These are phyloP conservation scores for Cantharis flavilabris DNA, from an alignment of 2,888 invertebrate species.

Conservation along the genomic window DNA sequence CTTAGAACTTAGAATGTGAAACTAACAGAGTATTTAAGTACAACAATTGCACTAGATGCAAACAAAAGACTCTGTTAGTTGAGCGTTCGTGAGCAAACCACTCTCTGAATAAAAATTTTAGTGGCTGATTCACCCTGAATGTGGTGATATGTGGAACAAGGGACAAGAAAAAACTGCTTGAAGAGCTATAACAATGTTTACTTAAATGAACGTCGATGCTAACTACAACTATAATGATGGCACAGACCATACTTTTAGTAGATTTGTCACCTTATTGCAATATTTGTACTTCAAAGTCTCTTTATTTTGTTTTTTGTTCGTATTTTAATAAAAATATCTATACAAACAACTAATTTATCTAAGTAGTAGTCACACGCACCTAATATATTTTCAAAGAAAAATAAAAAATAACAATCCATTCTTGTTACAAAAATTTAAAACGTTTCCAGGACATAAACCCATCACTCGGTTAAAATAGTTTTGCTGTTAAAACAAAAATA, in stretches of 20 bases:
- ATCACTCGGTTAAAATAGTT: background rate
- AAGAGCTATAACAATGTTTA: slow-evolving; percentile 55
- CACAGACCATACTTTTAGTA: slow-evolving; percentile 21
- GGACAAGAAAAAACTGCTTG: slow-evolving; percentile 50
- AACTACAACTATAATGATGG: slow-evolving; percentile 53
- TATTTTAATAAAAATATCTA: background rate
- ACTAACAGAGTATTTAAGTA: slow-evolving; percentile 46
- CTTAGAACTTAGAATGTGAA: slow-evolving; percentile 46
- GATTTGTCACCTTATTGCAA: slow-evolving; percentile 22
- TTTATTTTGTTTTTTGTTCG: background rate
- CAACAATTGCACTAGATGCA: slow-evolving; percentile 42
- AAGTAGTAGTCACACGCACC: background rate
- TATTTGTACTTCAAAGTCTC: slow-evolving; percentile 19
- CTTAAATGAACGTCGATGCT: slow-evolving; percentile 52
- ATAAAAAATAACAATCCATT: background rate
- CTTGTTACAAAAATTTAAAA: background rate
- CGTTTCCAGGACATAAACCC: background rate
- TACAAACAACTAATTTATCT: background rate
- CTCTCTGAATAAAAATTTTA: slow-evolving; percentile 13
- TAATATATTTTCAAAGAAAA: background rate
- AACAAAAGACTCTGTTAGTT: slow-evolving; percentile 38
- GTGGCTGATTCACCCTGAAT: slow-evolving; percentile 38
- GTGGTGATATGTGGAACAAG: slow-evolving; percentile 51
- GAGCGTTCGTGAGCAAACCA: slow-evolving; percentile 32
- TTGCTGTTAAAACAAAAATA: background rate